Evolutionary conservation across 1,140 invertebrate genomes (phyloP).

Genomic region (Nylanderia fulva): DNA sequence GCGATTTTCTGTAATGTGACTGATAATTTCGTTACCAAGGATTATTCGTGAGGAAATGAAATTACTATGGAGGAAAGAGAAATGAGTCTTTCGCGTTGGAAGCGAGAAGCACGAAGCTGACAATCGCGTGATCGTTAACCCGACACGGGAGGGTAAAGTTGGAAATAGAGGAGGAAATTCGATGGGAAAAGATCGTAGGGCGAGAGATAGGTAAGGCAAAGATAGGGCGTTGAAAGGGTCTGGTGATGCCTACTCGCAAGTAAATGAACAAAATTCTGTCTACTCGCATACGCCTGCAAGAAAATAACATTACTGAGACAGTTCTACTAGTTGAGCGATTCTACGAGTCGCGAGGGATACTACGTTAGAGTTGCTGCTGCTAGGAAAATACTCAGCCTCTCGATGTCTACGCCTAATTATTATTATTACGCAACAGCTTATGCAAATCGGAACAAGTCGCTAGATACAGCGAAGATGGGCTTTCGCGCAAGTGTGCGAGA

Average conservation of each 20-base stretch:
- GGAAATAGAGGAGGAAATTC: neutral
- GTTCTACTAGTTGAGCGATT: constrained; percentile 68
- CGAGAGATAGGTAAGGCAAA: no score
- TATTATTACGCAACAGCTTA: constrained; percentile 48
- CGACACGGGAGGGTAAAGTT: constrained; percentile 24
- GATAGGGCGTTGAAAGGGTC: neutral
- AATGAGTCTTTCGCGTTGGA: constrained; percentile 70
- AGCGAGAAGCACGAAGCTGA: constrained; percentile 74
- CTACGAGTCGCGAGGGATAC: constrained; percentile 61
- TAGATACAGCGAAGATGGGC: constrained; percentile 27
- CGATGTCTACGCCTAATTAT: constrained; percentile 61
- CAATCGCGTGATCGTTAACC: constrained; percentile 71
- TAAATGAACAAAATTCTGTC: constrained; percentile 44
- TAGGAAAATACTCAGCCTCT: constrained; percentile 59
- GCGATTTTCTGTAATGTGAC: neutral
- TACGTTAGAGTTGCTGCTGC: constrained; percentile 70
- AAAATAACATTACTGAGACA: constrained; percentile 22
- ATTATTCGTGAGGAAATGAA: constrained; percentile 41
- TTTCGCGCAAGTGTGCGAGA: constrained; percentile 30
- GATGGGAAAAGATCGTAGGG: neutral
- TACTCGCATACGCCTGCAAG: constrained; percentile 37
- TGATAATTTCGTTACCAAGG: neutral
- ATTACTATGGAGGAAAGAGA: constrained; percentile 37
- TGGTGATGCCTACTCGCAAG: constrained; percentile 58
- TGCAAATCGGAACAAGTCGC: constrained; percentile 51